Conservation (phyloP, 2,797 vertebrate species). For the Spondyliosoma cantharus region DNA sequence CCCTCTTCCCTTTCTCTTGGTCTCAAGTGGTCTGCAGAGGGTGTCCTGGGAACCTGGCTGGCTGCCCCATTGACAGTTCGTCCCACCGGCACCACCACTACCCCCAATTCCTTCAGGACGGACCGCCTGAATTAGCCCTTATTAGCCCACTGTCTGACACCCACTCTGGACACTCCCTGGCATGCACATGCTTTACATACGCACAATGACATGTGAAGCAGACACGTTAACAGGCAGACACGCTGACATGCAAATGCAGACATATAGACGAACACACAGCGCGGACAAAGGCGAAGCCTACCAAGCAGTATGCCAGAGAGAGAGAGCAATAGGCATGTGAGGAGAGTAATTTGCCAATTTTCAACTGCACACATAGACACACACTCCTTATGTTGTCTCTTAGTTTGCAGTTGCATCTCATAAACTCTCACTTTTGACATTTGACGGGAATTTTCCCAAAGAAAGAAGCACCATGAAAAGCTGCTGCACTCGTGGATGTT, state of each 20-base stretch:
- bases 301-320: slow-evolving; percentile 56
- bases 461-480: not conserved
- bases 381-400: slow-evolving; percentile 5
- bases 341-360: slow-evolving; percentile 63
- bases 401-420: not conserved
- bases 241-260: slow-evolving; percentile 43
- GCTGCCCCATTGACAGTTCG: slow-evolving; percentile 63
- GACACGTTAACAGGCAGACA: slow-evolving; percentile 41
- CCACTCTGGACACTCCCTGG: slow-evolving; percentile 65
- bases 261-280: slow-evolving; percentile 13
- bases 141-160: slow-evolving; percentile 78
- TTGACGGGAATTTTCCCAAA: not conserved
- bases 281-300: slow-evolving; percentile 53
- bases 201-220: slow-evolving; percentile 52
- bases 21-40: slow-evolving; percentile 82
- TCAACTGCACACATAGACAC: slow-evolving; percentile 34
- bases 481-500: not conserved
- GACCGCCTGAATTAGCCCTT: slow-evolving; percentile 76
- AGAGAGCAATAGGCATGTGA: slow-evolving; percentile 62
- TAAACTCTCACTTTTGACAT: not conserved
- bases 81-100: not conserved
- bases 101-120: slow-evolving; percentile 35
- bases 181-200: slow-evolving; percentile 46
- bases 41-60: slow-evolving; percentile 86
- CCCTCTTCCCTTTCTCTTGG: slow-evolving; percentile 64